Evolutionary conservation across 2,113 vertebrate species (phyloP).

Genomic region (Etia nguti): DNA sequence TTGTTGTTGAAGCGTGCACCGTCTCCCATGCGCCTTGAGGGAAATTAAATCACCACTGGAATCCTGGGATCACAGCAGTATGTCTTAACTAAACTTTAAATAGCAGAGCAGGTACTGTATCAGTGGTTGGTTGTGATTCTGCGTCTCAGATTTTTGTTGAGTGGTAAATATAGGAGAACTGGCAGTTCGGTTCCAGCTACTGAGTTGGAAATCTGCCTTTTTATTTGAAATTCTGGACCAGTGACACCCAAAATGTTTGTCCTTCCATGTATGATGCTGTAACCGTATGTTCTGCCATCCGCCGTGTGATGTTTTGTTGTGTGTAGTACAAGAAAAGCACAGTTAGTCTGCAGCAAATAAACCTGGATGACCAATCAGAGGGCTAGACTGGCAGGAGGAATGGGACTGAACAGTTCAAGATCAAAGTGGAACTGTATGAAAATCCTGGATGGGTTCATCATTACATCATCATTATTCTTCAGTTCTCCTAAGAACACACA

Average conservation of each 20-base stretch:
- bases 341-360: constrained; percentile 80
- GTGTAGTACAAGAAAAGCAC: constrained; percentile 81
- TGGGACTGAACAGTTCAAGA: not conserved
- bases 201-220: not conserved
- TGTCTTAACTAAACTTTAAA: constrained; percentile 24
- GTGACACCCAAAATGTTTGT: not conserved
- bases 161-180: not conserved
- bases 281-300: constrained; percentile 51
- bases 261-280: not conserved
- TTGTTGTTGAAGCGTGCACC: not conserved
- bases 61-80: constrained; percentile 10
- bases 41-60: constrained; percentile 1
- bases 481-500: not conserved
- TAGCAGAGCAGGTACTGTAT: constrained; percentile 8
- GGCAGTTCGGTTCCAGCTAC: not conserved
- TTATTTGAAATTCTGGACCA: not conserved
- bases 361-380: constrained; percentile 77
- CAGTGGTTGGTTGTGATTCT: not conserved
- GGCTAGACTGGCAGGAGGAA: not conserved
- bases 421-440: constrained; percentile 25
- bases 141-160: not conserved
- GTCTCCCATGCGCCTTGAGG: not conserved
- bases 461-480: not conserved
- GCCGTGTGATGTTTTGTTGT: constrained; percentile 82
- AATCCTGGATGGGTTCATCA: constrained; percentile 27